Base-by-base conservation (phyloP, 2,797 vertebrate species). In the Poeciliopsis turneri region DNA sequence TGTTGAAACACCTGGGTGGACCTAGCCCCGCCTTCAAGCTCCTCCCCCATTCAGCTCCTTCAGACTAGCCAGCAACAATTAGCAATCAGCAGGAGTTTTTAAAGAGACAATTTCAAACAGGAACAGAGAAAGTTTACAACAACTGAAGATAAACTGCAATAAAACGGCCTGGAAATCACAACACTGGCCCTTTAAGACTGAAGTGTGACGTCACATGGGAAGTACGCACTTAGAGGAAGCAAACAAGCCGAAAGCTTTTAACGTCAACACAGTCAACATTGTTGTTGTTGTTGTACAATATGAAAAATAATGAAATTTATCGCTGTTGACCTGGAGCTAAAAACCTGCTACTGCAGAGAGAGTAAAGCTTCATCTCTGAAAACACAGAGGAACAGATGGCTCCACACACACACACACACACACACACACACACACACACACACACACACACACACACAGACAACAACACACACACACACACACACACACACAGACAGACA, bases 351-450 rank as follows among this genome's bases (percentile, higher is more conserved):
- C 77, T 82, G 79, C 82, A 80, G 78, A 88, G 69, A 81, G 79
- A 89, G 81, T 85, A 84, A 84, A 78, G 80, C 82, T 86, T 84
- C 72, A 77, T 82, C 88, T 90, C 74, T 83, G 66, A 85, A 85
- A 81, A 85, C 82, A 84, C 81, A 3, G 88, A 92, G 81, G 89
- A 93, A 90, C 93, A 94, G 92, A 94, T 94, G 93, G 92, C 87
- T 59, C 45, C 57, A 87, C 77, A 84, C 86, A 83, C 83, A 83
- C 55, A 74, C 36, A 36, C 36, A 64, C 46, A 51, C 30, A n/a
- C 70, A 74, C n/a, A 47, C 55, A 70, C 39, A 45, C 47, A 41
- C 66, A 61, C 57, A 87, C 77, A 84, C 86, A 83, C 83, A 83
- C 36, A 2, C 36, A 4, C 36, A 36, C 36, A 4, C 36, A 57